Evolutionary conservation across 2,888 invertebrate genomes (phyloP).

Genomic region (Tricholauxania praeusta): DNA sequence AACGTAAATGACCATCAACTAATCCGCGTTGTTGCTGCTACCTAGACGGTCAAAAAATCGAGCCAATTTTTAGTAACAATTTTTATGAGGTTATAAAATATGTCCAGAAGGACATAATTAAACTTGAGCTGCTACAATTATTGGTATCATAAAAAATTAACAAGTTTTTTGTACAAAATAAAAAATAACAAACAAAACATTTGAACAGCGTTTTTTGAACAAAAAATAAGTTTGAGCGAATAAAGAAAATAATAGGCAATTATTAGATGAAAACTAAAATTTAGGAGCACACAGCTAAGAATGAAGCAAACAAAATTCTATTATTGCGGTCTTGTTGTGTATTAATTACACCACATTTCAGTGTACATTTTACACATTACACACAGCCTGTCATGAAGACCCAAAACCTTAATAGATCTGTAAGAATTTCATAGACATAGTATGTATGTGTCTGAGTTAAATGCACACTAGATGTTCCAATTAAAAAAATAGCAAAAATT

Average conservation of each 20-base stretch:
- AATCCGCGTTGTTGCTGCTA: slow-evolving; percentile 8
- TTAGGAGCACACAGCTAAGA: slow-evolving; percentile 29
- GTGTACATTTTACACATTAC: too few species aligned
- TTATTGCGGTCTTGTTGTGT: too few species aligned
- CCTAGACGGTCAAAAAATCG: slow-evolving; percentile 48
- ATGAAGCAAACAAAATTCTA: background rate
- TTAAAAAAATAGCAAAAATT: too few species aligned
- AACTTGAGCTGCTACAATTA: slow-evolving; percentile 20
- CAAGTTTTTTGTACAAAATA: slow-evolving; percentile 44
- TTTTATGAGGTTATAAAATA: slow-evolving; percentile 49
- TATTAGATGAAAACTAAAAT: slow-evolving; percentile 55
- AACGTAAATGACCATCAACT: slow-evolving; percentile 40
- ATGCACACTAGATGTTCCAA: too few species aligned
- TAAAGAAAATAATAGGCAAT: slow-evolving; percentile 45
- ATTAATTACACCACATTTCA: too few species aligned
- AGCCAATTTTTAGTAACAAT: slow-evolving; percentile 62
- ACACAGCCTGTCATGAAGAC: too few species aligned
- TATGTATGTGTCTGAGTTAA: too few species aligned
- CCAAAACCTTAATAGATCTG: too few species aligned
- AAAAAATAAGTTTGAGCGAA: slow-evolving; percentile 47
- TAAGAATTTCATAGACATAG: too few species aligned
- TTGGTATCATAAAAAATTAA: slow-evolving; percentile 28
- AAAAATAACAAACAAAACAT: slow-evolving; percentile 57
- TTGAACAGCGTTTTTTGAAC: slow-evolving; percentile 46
- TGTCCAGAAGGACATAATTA: slow-evolving; percentile 36